Percentiles rank a stretch among this genome's conserved stretches.
Evolutionary conservation across 2,797 vertebrate species (phyloP).

Genomic region (Tapirus indicus): DNA sequence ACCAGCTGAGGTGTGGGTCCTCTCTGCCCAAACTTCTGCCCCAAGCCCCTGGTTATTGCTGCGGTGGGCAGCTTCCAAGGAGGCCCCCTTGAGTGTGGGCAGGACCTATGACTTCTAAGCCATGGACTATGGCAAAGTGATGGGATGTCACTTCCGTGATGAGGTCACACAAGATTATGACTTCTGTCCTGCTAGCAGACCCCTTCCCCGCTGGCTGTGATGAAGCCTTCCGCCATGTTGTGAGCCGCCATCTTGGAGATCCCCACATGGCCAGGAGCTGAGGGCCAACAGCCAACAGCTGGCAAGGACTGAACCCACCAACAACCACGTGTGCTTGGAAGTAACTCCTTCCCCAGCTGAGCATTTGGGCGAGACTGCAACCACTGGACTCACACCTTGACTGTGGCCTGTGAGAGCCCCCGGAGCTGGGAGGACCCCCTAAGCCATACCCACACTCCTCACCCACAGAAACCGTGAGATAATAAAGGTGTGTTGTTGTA

Average conservation of each 20-base stretch:
- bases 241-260: background rate
- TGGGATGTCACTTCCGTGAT: too few species aligned
- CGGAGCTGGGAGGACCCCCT: too few species aligned
- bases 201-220: background rate
- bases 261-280: fast-evolving
- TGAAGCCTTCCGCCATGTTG: fast-evolving
- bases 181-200: background rate
- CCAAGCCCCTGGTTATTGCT: background rate
- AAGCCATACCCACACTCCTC: background rate
- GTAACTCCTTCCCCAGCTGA: fast-evolving
- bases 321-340: fast-evolving
- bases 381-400: fast-evolving
- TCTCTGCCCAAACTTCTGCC: background rate
- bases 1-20: background rate
- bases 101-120: background rate
- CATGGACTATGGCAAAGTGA: fast-evolving
- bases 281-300: too few species aligned
- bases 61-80: fast-evolving
- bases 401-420: background rate
- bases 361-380: background rate
- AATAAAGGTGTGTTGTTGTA: fast-evolving
- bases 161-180: fast-evolving
- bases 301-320: background rate
- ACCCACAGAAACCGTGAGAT: background rate
- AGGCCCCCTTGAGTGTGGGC: background rate